Evolutionary conservation across 2,888 invertebrate genomes (phyloP).

Genomic region (Chelonus formosanus): DNA sequence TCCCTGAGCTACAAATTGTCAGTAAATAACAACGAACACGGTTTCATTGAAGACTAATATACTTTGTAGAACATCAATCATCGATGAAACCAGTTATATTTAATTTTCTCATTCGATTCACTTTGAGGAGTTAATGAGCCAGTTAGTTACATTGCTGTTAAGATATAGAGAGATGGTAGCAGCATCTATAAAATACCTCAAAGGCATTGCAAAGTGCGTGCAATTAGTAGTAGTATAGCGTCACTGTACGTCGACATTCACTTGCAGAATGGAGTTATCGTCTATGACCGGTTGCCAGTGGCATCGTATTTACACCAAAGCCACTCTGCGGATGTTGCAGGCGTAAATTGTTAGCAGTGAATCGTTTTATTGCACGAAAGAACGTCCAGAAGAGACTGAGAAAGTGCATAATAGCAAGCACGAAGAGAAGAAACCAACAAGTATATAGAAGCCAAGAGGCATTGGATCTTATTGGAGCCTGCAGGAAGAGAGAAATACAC

Average conservation of each 20-base stretch:
- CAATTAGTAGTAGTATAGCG: conserved; percentile 22
- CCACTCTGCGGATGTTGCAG: conserved; percentile 42
- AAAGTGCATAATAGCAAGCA: no score
- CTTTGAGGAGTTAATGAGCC: conserved; percentile 16
- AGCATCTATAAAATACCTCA: conserved; percentile 15
- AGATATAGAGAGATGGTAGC: not conserved
- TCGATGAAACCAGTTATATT: not conserved
- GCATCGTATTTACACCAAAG: conserved; percentile 27
- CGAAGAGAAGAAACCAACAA: no score
- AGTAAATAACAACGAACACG: conserved; percentile 5
- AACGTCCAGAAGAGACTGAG: conserved; percentile 3
- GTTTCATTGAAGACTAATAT: conserved; percentile 3
- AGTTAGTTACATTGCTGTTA: conserved; percentile 12
- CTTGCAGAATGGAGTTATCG: conserved; percentile 53
- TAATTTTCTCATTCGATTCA: conserved; percentile 7
- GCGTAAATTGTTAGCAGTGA: conserved; percentile 50
- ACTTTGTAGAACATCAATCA: not conserved
- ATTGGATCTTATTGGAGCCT: conserved; percentile 2
- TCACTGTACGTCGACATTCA: conserved; percentile 19
- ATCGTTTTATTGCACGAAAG: conserved; percentile 47
- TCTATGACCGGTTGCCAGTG: conserved; percentile 48
- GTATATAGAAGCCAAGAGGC: conserved; percentile 4
- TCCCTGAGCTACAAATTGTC: conserved; percentile 8
- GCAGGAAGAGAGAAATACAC: conserved; percentile 9
- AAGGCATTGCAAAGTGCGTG: conserved; percentile 15